These are phyloP conservation scores for Emesis russula DNA, from an alignment of 2,888 invertebrate genomes.

Conservation along the genomic window DNA sequence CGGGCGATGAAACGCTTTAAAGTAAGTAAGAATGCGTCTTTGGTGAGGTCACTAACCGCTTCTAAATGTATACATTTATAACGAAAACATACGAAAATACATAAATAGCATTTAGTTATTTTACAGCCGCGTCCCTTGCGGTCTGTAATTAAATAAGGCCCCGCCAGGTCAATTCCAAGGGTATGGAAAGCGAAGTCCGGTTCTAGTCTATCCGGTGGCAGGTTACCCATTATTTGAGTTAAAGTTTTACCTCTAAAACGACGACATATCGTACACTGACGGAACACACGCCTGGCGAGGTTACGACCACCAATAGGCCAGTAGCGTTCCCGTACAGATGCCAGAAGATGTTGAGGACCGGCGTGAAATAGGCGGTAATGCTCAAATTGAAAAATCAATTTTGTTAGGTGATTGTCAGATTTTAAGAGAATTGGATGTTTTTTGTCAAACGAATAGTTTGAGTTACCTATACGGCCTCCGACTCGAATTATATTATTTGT, in stretches of 20 bases:
- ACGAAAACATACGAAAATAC: slow-evolving; percentile 78
- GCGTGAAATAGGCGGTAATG: slow-evolving; percentile 36
- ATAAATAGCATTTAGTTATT: slow-evolving; percentile 32
- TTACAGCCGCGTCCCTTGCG: no score
- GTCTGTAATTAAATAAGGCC: slow-evolving; percentile 18
- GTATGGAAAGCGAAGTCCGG: slow-evolving; percentile 37
- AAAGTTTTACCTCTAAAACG: slow-evolving; percentile 16
- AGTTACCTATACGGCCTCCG: slow-evolving; percentile 63
- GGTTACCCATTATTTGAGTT: slow-evolving; percentile 29
- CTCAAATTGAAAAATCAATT: slow-evolving; percentile 45
- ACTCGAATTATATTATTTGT: slow-evolving; percentile 54
- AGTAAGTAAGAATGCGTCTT: slow-evolving; percentile 77
- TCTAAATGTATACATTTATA: slow-evolving; percentile 76
- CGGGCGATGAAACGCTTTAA: slow-evolving; percentile 86
- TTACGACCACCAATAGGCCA: no score
- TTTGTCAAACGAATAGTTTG: slow-evolving; percentile 47
- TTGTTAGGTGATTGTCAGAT: slow-evolving; percentile 45
- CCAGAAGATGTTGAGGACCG: neutral
- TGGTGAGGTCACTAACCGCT: slow-evolving; percentile 37
- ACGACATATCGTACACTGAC: slow-evolving; percentile 19
- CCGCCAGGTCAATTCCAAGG: slow-evolving; percentile 25
- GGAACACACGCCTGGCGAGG: neutral
- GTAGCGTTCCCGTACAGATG: neutral
- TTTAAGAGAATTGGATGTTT: slow-evolving; percentile 61
- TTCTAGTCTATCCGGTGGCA: neutral